phyloP scores from a whole-genome alignment of 1,140 invertebrate genomes.

The Papilio helenus region DNA sequence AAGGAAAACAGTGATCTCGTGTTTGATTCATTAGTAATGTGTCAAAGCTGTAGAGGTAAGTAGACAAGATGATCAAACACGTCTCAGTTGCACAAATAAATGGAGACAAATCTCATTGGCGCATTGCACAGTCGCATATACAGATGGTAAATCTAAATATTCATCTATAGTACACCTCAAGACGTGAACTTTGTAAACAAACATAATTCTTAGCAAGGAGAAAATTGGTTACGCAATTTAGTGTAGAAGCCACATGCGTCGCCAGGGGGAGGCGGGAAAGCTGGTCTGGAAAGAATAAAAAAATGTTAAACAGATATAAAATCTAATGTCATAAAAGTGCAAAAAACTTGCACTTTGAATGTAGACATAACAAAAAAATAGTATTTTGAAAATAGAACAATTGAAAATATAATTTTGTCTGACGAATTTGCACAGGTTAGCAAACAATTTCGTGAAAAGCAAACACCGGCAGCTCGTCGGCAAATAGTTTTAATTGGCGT shows the following conservation, averaged over 20 bases:
- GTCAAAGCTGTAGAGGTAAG: conserved; percentile 7
- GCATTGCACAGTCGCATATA: neutral
- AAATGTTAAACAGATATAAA: too few species aligned
- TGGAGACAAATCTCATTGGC: neutral
- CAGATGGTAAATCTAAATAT: neutral
- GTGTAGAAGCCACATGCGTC: too few species aligned
- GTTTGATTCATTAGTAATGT: conserved; percentile 21
- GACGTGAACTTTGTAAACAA: neutral
- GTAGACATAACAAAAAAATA: neutral
- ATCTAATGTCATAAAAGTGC: too few species aligned
- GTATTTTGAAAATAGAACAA: neutral
- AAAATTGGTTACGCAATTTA: too few species aligned
- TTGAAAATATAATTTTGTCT: conserved; percentile 16
- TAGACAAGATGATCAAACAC: conserved; percentile 1
- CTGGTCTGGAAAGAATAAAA: too few species aligned
- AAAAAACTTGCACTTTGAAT: neutral
- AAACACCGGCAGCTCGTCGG: conserved; percentile 15
- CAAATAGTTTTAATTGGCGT: conserved; percentile 21
- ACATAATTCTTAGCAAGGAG: neutral
- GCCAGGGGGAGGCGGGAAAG: too few species aligned
- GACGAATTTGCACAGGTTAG: conserved; percentile 16
- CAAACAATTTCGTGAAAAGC: conserved; percentile 14
- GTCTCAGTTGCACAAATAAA: neutral
- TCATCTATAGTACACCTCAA: too few species aligned
- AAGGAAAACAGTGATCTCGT: neutral